These are phyloP conservation scores for Siniperca obscura DNA, from an alignment of 2,797 vertebrate species.

Conservation along the genomic window DNA sequence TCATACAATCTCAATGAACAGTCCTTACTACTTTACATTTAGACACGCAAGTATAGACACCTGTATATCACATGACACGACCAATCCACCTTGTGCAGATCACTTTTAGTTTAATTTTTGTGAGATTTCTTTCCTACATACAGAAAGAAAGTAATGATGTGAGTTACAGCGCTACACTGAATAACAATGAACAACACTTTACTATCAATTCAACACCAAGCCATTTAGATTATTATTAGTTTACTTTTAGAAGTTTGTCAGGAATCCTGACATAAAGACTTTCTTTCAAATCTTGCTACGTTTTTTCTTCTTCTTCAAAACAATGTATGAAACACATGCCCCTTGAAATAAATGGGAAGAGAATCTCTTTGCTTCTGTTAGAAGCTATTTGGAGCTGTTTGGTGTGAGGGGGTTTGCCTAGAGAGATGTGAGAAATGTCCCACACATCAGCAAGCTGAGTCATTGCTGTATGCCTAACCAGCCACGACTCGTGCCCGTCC, in stretches of 20 bases:
- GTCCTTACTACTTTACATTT: background rate
- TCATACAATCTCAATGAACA: constrained; percentile 29
- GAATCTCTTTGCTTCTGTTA: constrained; percentile 46
- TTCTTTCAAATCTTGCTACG: background rate
- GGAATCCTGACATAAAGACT: background rate
- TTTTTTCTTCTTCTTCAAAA: constrained; percentile 6
- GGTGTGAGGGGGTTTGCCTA: constrained; percentile 51
- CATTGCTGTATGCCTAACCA: constrained; percentile 71
- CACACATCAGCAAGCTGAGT: constrained; percentile 76
- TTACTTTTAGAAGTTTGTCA: background rate
- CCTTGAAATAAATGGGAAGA: constrained; percentile 39
- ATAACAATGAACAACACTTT: background rate
- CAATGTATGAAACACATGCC: background rate
- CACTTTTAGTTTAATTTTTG: background rate
- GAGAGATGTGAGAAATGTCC: constrained; percentile 76
- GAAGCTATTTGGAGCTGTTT: constrained; percentile 66
- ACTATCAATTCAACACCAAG: background rate
- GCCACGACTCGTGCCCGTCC: constrained; percentile 59
- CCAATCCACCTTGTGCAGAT: background rate
- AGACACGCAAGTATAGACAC: background rate
- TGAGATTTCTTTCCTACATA: constrained; percentile 1
- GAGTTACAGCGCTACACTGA: background rate
- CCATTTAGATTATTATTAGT: background rate
- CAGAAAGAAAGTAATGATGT: background rate
- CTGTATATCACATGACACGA: background rate